A percentile compares a stretch with the other conserved stretches of the same genome.
These are phyloP conservation scores for Platysternon megacephalum DNA, from an alignment of 2,113 vertebrate genomes.

Conservation along the genomic window DNA sequence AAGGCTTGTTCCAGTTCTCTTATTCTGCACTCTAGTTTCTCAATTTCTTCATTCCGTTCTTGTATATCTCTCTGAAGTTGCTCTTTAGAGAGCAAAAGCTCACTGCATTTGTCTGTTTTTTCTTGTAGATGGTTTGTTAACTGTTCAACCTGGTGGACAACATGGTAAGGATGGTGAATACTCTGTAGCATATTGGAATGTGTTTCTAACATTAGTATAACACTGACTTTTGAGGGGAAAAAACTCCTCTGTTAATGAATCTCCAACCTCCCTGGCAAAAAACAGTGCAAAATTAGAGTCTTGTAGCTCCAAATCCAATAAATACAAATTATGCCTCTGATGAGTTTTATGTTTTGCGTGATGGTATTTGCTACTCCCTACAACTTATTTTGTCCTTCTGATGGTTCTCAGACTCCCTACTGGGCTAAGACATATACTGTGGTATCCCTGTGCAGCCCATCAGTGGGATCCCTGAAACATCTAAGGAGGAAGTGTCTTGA, in stretches of 20 bases:
- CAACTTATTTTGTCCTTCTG: neutral
- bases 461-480: neutral
- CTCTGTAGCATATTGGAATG: neutral
- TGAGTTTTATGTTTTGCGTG: neutral
- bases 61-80: conserved; percentile 91
- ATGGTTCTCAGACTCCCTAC: neutral
- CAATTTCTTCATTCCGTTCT: conserved; percentile 94
- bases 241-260: neutral
- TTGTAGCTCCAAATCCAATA: neutral
- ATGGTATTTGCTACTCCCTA: neutral
- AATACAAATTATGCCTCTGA: conserved; percentile 19
- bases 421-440: neutral
- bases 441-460: neutral
- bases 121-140: conserved; percentile 92
- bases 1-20: conserved; percentile 93
- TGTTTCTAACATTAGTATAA: neutral
- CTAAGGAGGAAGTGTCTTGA: neutral
- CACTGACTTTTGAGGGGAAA: neutral
- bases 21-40: conserved; percentile 90
- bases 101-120: conserved; percentile 96
- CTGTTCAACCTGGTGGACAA: conserved; percentile 87
- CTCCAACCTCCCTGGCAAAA: neutral
- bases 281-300: neutral
- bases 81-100: conserved; percentile 91
- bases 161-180: neutral